Conservation (phyloP, 2,797 vertebrate genomes). For the Borostomias antarcticus region DNA sequence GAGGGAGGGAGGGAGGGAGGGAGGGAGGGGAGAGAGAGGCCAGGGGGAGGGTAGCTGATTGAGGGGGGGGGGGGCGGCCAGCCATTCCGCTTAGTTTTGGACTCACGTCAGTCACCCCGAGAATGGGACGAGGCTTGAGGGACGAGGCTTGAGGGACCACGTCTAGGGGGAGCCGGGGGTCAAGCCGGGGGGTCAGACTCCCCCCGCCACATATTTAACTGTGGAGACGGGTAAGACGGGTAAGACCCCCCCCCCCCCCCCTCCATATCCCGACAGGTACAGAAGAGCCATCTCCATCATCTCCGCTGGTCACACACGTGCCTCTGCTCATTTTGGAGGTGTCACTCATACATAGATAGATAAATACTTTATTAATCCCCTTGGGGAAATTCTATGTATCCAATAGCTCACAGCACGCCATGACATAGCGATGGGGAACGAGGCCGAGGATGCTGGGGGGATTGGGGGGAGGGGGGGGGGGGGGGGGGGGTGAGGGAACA, state of each 20-base stretch:
- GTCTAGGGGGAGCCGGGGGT: slow-evolving; percentile 37
- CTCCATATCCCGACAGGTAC: too few relatives aligned
- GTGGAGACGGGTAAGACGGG: slow-evolving; percentile 39
- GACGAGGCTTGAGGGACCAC: slow-evolving; percentile 50
- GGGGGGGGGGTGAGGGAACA: neutral
- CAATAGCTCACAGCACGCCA: too few relatives aligned
- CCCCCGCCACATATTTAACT: slow-evolving; percentile 63
- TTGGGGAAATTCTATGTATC: too few relatives aligned
- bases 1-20: slow-evolving; percentile 22
- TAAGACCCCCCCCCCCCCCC: too few relatives aligned
- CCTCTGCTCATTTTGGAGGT: slow-evolving; percentile 21
- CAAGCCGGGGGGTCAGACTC: slow-evolving; percentile 60
- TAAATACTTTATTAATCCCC: too few relatives aligned
- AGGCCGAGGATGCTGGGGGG: neutral
- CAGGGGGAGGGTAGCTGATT: slow-evolving; percentile 63
- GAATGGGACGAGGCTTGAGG: slow-evolving; percentile 28
- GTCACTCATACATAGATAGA: too few relatives aligned
- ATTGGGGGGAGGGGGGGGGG: neutral
- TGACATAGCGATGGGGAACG: slow-evolving; percentile 13
- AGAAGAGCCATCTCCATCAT: too few relatives aligned
- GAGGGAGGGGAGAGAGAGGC: slow-evolving; percentile 31
- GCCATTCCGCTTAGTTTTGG: slow-evolving; percentile 33
- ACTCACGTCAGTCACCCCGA: slow-evolving; percentile 42
- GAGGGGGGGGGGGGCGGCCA: slow-evolving; percentile 6
- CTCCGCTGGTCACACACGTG: neutral